Conservation (phyloP, 2,888 invertebrate species). For the Drosophila pseudotalamancana region DNA sequence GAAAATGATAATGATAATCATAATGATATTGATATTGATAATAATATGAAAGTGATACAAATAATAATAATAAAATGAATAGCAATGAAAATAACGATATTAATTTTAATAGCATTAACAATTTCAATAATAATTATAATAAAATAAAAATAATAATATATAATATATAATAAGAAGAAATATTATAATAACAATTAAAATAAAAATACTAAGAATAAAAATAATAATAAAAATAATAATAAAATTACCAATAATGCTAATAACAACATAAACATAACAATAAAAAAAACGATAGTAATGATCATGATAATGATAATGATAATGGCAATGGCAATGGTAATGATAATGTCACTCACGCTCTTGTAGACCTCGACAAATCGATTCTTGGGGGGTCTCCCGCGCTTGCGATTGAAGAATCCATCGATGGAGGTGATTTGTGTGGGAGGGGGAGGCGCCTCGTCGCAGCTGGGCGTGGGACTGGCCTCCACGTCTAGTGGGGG, state of each 20-base stretch:
- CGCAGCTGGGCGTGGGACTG: slow-evolving; percentile 15
- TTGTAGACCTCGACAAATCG: slow-evolving; percentile 96
- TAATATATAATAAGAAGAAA: too few relatives aligned
- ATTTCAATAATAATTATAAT: background rate
- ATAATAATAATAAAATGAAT: background rate
- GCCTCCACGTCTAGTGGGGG: slow-evolving; percentile 26
- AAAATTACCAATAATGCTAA: too few relatives aligned
- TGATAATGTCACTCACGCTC: slow-evolving; percentile 87
- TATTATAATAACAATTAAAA: too few relatives aligned
- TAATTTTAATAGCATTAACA: slow-evolving; percentile 45
- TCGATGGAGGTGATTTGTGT: slow-evolving; percentile 89
- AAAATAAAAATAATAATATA: too few relatives aligned
- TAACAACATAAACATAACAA: too few relatives aligned
- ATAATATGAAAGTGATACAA: too few relatives aligned
- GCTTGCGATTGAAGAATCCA: slow-evolving; percentile 95
- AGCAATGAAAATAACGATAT: background rate
- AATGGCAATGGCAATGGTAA: background rate
- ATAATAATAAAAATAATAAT: too few relatives aligned
- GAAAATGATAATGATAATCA: background rate
- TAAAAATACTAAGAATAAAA: background rate
- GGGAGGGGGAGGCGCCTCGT: slow-evolving; percentile 43
- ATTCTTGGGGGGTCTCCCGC: slow-evolving; percentile 98
- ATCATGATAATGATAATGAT: background rate
- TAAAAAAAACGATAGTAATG: background rate
- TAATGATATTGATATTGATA: background rate